Conservation (phyloP, 2,113 vertebrate genomes). For the Geothlypis trichas region DNA sequence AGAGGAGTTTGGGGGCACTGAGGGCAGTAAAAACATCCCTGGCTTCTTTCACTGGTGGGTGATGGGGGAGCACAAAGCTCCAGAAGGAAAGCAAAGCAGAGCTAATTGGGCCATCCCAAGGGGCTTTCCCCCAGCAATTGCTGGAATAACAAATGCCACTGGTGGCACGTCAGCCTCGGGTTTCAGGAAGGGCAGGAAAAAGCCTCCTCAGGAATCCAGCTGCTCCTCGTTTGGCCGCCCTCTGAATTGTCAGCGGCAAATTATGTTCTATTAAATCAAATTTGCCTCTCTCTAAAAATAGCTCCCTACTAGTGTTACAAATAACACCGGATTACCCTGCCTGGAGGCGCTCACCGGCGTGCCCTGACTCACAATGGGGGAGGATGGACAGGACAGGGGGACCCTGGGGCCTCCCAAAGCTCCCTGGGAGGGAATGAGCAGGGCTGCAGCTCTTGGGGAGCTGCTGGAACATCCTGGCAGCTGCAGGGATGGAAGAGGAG, state of each 20-base stretch:
- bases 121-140: constrained; percentile 33
- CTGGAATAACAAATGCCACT: constrained; percentile 29
- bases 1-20: rapidly evolving
- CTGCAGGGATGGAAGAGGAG: background rate
- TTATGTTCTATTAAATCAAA: constrained; percentile 65
- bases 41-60: rapidly evolving
- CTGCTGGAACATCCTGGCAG: background rate
- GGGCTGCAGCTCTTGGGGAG: background rate
- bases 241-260: constrained; percentile 55
- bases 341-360: background rate
- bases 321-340: background rate
- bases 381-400: background rate
- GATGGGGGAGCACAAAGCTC: background rate
- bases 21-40: background rate
- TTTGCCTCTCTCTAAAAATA: constrained; percentile 62
- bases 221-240: constrained; percentile 21
- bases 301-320: constrained; percentile 30
- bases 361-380: rapidly evolving
- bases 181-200: constrained; percentile 36
- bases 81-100: background rate
- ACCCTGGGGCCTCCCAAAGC: background rate
- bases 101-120: background rate
- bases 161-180: background rate
- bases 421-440: rapidly evolving
- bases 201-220: constrained; percentile 56